phyloP scores from a whole-genome alignment of 2,888 invertebrate species.

The Ichneumon xanthorius region DNA sequence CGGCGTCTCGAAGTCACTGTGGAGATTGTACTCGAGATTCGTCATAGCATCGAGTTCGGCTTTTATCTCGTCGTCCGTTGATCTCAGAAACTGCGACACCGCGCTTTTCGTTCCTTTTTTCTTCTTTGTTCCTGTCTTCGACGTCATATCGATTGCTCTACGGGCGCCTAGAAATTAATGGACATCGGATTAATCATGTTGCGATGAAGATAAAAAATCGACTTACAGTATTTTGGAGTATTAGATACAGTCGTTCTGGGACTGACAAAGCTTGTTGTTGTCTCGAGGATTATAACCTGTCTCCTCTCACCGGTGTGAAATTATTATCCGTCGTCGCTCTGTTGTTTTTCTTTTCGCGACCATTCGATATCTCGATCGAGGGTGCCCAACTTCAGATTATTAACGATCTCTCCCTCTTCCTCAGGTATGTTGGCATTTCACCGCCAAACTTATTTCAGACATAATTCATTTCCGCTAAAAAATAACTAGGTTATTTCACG shows the following conservation, averaged over 20 bases:
- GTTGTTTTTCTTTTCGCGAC: not conserved
- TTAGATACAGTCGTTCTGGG: not conserved
- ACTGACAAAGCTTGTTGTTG: constrained; percentile 20
- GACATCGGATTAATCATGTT: not conserved
- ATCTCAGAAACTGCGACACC: constrained; percentile 70
- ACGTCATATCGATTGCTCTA: constrained; percentile 40
- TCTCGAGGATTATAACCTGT: constrained; percentile 25
- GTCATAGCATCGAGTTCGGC: constrained; percentile 90
- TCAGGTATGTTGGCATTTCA: too few relatives aligned
- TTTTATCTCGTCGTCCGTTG: constrained; percentile 89
- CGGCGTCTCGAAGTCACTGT: constrained; percentile 59
- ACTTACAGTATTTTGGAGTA: not conserved
- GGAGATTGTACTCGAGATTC: constrained; percentile 82
- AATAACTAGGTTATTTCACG: too few relatives aligned
- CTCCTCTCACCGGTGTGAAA: not conserved
- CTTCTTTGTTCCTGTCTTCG: constrained; percentile 69
- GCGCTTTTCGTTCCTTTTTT: constrained; percentile 72
- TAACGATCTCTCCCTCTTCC: not conserved
- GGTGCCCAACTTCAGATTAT: constrained; percentile 14
- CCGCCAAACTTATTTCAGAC: too few relatives aligned
- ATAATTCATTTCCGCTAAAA: too few relatives aligned
- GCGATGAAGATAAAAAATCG: not conserved
- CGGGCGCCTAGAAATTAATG: not conserved
- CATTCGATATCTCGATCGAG: constrained; percentile 15
- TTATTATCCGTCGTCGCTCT: not conserved